Evolutionary conservation across 2,113 vertebrate genomes (phyloP).

Genomic region (Percopsis transmontana): DNA sequence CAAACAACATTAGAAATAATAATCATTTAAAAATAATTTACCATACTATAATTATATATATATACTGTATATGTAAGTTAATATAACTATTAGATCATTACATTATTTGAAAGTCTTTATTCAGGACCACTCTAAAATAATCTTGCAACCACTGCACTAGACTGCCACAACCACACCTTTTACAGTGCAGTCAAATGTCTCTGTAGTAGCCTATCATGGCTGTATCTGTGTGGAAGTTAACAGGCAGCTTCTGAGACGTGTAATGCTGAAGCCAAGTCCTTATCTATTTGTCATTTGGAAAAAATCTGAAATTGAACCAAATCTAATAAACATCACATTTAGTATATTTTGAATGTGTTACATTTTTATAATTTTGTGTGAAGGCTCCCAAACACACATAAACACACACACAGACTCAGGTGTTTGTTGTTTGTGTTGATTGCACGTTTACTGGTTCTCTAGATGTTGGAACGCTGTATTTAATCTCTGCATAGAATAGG

Average conservation of each 20-base stretch:
- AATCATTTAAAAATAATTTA: neutral
- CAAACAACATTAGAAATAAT: neutral
- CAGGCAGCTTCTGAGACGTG: conserved; percentile 1
- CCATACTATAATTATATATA: too few species aligned
- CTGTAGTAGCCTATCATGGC: too few species aligned
- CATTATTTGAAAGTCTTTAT: too few species aligned
- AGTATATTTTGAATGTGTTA: conserved; percentile 18
- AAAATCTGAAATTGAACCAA: neutral
- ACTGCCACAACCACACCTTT: too few species aligned
- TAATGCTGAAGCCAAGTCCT: conserved; percentile 6
- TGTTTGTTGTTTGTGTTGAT: neutral
- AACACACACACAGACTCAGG: conserved; percentile 9
- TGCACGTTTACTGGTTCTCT: neutral
- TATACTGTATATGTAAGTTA: too few species aligned
- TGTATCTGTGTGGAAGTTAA: too few species aligned
- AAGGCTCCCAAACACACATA: conserved; percentile 9
- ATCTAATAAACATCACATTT: conserved; percentile 21
- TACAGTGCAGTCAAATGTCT: too few species aligned
- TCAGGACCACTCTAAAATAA: too few species aligned
- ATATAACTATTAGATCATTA: too few species aligned
- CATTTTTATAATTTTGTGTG: conserved; percentile 2
- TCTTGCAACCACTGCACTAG: too few species aligned
- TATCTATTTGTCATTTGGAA: neutral
- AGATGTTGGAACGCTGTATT: conserved; percentile 5
- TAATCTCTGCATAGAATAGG: conserved; percentile 21